Percentiles rank a stretch among this genome's conserved stretches.
These are phyloP conservation scores for Caretta caretta DNA, from an alignment of 2,113 vertebrate species.

Conservation along the genomic window DNA sequence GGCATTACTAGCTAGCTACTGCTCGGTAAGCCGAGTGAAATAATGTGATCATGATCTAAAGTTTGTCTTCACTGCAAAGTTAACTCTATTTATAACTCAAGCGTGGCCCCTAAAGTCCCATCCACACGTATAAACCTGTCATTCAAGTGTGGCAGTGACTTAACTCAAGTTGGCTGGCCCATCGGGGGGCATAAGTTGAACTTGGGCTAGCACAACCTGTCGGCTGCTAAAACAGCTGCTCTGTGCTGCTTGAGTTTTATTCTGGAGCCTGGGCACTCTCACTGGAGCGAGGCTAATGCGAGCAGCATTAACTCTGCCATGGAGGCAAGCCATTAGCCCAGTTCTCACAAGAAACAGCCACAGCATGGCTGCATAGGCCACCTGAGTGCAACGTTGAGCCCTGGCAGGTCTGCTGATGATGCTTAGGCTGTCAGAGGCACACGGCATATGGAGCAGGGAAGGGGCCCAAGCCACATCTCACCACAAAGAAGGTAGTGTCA, in stretches of 20 bases:
- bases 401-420: neutral
- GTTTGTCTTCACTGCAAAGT: neutral
- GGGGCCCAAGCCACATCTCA: neutral
- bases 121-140: fast-evolving
- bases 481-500: fast-evolving
- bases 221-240: neutral
- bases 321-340: neutral
- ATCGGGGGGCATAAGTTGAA: fast-evolving
- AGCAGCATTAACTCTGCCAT: neutral
- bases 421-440: neutral
- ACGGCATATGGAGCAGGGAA: neutral
- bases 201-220: fast-evolving
- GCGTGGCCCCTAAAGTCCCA: neutral
- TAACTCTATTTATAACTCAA: neutral
- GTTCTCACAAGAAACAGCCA: neutral
- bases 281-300: neutral
- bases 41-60: fast-evolving
- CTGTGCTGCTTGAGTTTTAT: neutral
- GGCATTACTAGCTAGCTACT: neutral
- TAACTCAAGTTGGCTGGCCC: fast-evolving
- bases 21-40: neutral
- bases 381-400: no score
- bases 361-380: no score
- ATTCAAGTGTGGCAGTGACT: neutral
- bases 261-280: fast-evolving